Base-by-base conservation (phyloP, 2,888 invertebrate genomes). In the Pyrrhia umbra region DNA sequence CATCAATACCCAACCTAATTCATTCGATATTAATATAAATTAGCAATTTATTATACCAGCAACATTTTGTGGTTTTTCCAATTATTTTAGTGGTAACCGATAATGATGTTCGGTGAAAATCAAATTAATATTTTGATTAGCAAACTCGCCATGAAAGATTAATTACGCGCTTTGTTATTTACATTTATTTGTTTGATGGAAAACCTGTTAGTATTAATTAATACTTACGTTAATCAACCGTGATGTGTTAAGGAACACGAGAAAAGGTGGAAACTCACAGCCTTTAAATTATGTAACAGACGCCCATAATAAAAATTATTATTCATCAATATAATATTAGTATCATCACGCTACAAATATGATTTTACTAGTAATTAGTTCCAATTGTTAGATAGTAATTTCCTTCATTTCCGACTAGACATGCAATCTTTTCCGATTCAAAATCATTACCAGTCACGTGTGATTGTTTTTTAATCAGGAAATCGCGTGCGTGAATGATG, bases 401-500 rank as follows among this genome's bases (percentile, higher is more conserved):
- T 25, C 54, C 37, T 45, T 39, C 16, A 56, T 58, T 67, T 71
- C 68, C 72, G 54, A 55, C 20, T 21, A 10, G n/a, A 66, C 70
- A 70, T 60, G 66, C 65, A 63, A 63, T 58, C 23, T 55, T 52
- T 71, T 72, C 63, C 72, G 68, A 68, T 63, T 55, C 43, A 58
- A 62, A 71, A 61, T 67, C 49, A 54, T 52, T 52, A 45, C 6
- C 43, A 54, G 68, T 72, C 43, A 58, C 34, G 50, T 62, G 45
- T 42, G 42, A 72, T 72, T 40, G 58, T 72, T 55, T 60, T 68
- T 72, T 59, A 52, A 58, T 73, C 46, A 78, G 81, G 81, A 81
- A 81, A 75, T 81, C 50, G 80, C 81, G 77, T 81, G 81, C 51
- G 52, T 54, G 34, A 42, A 46, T 77, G 77, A 77, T 59, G 72